phyloP scores from a whole-genome alignment of 2,113 vertebrate genomes.

The Cavia porcellus region DNA sequence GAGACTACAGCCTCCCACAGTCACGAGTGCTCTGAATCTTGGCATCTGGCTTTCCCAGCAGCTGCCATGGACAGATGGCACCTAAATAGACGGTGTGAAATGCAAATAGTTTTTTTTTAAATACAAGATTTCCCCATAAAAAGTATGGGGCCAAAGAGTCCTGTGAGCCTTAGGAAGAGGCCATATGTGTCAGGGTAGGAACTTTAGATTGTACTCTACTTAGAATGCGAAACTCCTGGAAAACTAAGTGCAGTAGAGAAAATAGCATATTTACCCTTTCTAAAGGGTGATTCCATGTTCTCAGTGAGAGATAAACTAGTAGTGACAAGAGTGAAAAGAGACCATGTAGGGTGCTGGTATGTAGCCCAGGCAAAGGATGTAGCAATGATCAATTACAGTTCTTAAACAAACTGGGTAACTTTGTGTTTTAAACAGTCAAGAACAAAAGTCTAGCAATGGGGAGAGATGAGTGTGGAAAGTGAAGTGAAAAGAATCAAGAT shows the following conservation, averaged over 20 bases:
- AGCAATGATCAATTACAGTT: background rate
- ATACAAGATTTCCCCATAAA: background rate
- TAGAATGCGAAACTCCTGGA: background rate
- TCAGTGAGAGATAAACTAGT: background rate
- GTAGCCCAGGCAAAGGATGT: background rate
- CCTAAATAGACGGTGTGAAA: background rate
- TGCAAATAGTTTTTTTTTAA: background rate
- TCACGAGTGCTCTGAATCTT: background rate
- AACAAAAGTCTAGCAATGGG: background rate
- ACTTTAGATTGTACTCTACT: background rate
- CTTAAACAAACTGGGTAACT: background rate
- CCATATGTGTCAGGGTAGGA: background rate
- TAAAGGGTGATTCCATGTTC: background rate
- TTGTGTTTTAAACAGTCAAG: background rate
- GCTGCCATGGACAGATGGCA: background rate
- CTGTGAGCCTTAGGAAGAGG: background rate
- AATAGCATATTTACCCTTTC: background rate
- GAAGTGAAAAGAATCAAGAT: background rate
- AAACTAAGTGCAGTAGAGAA: background rate
- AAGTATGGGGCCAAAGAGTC: background rate
- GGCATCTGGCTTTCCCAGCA: background rate
- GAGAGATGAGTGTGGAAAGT: background rate
- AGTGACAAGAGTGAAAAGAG: background rate
- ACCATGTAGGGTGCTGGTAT: background rate
- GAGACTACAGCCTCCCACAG: background rate